Evolutionary conservation across 1,140 invertebrate genomes (phyloP).

Genomic region (Colletes gigas): DNA sequence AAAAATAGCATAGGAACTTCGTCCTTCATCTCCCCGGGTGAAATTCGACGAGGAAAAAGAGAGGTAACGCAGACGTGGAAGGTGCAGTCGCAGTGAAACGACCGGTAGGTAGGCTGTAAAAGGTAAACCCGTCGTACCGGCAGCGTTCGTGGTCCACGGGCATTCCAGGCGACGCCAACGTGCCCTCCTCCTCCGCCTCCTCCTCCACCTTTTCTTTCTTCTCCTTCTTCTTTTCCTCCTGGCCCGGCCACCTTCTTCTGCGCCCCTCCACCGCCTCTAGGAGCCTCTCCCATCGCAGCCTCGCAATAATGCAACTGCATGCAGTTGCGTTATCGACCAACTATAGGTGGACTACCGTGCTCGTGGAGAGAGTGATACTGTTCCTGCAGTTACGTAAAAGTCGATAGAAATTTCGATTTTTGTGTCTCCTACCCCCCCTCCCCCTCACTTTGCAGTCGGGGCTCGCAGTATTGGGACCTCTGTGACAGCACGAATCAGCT

Average conservation of each 20-base stretch:
- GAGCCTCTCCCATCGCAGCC: constrained; percentile 53
- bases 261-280: constrained; percentile 44
- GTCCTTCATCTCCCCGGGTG: constrained; percentile 28
- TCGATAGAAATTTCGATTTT: constrained; percentile 5
- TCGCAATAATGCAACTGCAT: constrained; percentile 68
- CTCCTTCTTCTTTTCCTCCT: constrained; percentile 51
- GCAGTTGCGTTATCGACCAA: constrained; percentile 62
- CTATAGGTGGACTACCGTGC: constrained; percentile 32
- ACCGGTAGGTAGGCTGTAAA: constrained; percentile 76
- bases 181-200: constrained; percentile 65
- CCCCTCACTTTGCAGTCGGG: no score
- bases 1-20: not conserved
- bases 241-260: constrained; percentile 34
- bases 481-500: no score
- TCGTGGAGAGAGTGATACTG: not conserved
- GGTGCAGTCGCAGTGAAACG: constrained; percentile 70
- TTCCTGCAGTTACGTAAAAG: constrained; percentile 6
- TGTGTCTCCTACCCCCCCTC: not conserved
- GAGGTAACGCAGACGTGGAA: constrained; percentile 45
- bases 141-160: constrained; percentile 75
- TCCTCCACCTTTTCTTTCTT: constrained; percentile 44
- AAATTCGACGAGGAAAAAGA: constrained; percentile 33
- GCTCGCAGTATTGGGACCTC: no score
- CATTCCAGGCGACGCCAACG: constrained; percentile 78
- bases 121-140: constrained; percentile 76